phyloP scores from a whole-genome alignment of 2,888 invertebrate genomes.

The Ecliptopera silaceata region DNA sequence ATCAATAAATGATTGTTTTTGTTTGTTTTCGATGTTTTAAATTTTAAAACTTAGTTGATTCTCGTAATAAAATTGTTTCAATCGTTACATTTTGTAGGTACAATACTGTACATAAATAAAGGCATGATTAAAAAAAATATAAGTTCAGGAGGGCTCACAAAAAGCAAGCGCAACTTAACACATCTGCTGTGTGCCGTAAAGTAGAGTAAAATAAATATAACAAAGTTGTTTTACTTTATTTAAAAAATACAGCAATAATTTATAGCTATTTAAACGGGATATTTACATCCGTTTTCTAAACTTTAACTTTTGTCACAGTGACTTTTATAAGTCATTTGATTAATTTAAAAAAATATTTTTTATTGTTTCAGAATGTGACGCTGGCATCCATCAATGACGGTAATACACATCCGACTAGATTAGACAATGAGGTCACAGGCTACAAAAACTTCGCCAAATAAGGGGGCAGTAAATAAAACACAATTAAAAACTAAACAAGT shows the following conservation, averaged over 20 bases:
- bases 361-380: conserved; percentile 77
- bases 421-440: conserved; percentile 79
- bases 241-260: conserved; percentile 47
- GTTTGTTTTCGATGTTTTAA: conserved; percentile 8
- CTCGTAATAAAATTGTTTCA: background rate
- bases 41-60: background rate
- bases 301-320: too few species aligned
- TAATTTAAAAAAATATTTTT: conserved; percentile 27
- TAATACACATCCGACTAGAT: conserved; percentile 61
- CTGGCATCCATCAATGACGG: conserved; percentile 64
- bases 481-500: conserved; percentile 63
- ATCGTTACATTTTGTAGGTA: background rate
- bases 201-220: background rate
- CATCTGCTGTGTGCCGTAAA: background rate
- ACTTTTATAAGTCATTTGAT: background rate
- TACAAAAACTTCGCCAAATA: conserved; percentile 74
- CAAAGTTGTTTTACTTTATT: background rate
- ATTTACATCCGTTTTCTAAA: conserved; percentile 42
- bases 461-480: conserved; percentile 70
- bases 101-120: too few species aligned
- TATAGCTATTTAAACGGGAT: conserved; percentile 43
- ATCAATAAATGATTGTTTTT: conserved; percentile 43
- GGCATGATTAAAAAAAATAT: too few species aligned
- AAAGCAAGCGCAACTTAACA: conserved; percentile 36
- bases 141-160: background rate